phyloP scores from a whole-genome alignment of 1,140 invertebrate genomes.

The Apolygus lucorum region DNA sequence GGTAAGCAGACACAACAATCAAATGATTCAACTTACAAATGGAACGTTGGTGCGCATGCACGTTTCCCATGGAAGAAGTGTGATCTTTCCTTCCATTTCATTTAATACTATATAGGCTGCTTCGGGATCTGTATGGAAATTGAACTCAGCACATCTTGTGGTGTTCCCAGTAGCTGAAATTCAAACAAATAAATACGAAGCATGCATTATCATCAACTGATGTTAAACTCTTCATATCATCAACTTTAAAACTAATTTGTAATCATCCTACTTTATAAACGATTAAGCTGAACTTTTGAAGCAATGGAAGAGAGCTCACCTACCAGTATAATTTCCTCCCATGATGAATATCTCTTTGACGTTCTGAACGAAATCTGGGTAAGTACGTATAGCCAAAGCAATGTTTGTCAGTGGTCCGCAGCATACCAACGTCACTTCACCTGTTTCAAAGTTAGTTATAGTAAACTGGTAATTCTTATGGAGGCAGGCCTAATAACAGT shows the following conservation, averaged over 20 bases:
- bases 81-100: constrained; percentile 46
- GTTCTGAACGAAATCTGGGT: constrained; percentile 49
- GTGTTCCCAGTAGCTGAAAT: constrained; percentile 54
- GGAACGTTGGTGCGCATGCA: constrained; percentile 25
- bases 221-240: too few relatives aligned
- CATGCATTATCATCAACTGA: too few relatives aligned
- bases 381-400: constrained; percentile 58
- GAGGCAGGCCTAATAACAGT: too few relatives aligned
- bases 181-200: constrained; percentile 24
- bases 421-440: constrained; percentile 44
- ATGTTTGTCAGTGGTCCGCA: constrained; percentile 69
- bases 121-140: constrained; percentile 70
- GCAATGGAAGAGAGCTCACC: constrained; percentile 16
- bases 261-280: too few relatives aligned
- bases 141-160: constrained; percentile 63
- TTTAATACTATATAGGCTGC: constrained; percentile 60
- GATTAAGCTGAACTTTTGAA: too few relatives aligned
- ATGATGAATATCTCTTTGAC: constrained; percentile 60
- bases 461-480: too few relatives aligned
- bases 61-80: constrained; percentile 52
- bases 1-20: background rate
- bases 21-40: constrained; percentile 25
- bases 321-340: constrained; percentile 66
- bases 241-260: too few relatives aligned
- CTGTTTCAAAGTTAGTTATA: too few relatives aligned